Conservation (phyloP, 1,140 invertebrate species). For the Macrobrachium rosenbergii region DNA sequence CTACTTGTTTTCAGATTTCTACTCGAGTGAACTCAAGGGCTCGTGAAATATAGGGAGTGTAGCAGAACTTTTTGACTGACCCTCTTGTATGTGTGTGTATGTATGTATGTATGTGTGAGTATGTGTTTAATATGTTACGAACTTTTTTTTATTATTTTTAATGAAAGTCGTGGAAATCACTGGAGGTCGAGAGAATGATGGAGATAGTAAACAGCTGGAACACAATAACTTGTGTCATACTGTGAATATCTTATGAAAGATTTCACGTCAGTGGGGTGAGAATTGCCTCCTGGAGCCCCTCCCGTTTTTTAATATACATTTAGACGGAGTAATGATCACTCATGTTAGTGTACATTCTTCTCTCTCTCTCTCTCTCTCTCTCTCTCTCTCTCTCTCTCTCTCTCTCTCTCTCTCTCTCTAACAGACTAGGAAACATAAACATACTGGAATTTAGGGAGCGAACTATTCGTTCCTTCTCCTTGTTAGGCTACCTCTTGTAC, state of each 20-base stretch:
- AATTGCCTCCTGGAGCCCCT: too few relatives aligned
- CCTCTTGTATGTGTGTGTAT: too few relatives aligned
- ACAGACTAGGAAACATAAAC: background rate
- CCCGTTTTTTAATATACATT: background rate
- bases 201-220: background rate
- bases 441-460: background rate
- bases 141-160: too few relatives aligned
- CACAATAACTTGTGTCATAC: too few relatives aligned
- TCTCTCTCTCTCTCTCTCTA: background rate
- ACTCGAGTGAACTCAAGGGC: too few relatives aligned
- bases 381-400: background rate
- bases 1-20: too few relatives aligned
- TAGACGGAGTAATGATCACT: background rate
- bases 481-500: too few relatives aligned
- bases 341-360: background rate
- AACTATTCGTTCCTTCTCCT: background rate
- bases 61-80: too few relatives aligned
- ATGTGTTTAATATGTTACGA: background rate
- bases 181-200: background rate
- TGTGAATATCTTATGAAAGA: too few relatives aligned
- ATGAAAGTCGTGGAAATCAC: background rate
- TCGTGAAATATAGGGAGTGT: too few relatives aligned
- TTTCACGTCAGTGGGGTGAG: too few relatives aligned
- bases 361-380: background rate
- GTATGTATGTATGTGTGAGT: background rate